Percentiles rank a stretch among this genome's conserved stretches.
phyloP scores from a whole-genome alignment of 2,113 vertebrate genomes.

The Orycteropus afer region DNA sequence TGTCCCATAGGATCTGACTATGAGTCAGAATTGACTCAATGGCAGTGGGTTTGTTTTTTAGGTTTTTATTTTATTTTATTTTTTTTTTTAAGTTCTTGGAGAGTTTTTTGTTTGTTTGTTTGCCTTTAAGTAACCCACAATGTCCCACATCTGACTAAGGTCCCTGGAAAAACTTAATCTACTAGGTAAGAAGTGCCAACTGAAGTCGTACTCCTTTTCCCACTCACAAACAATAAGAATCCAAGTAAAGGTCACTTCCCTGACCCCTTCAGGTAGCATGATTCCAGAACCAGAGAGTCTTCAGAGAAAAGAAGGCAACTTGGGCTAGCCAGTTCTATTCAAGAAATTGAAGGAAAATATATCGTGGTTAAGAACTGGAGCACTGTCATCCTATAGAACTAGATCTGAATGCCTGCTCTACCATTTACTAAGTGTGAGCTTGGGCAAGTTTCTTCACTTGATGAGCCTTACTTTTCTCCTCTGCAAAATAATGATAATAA shows the following conservation, averaged over 20 bases:
- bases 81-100: too few relatives aligned
- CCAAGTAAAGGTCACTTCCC: conserved; percentile 26
- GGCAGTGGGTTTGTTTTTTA: too few relatives aligned
- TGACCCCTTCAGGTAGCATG: background rate
- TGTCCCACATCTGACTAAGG: background rate
- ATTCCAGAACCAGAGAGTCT: conserved; percentile 49
- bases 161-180: conserved; percentile 38
- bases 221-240: conserved; percentile 43
- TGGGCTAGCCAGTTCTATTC: background rate
- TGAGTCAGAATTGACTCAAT: too few relatives aligned
- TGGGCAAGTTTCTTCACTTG: conserved; percentile 4
- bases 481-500: conserved; percentile 17
- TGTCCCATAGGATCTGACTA: too few relatives aligned
- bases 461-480: conserved; percentile 40
- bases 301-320: conserved; percentile 59
- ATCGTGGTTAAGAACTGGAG: background rate
- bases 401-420: too few relatives aligned
- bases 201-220: conserved; percentile 30
- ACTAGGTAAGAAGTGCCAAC: conserved; percentile 47
- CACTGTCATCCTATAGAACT: background rate
- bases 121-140: conserved; percentile 34
- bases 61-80: too few relatives aligned
- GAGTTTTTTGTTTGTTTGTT: too few relatives aligned
- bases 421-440: conserved; percentile 6
- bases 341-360: conserved; percentile 45